These are phyloP conservation scores for Sternarchorhynchus goeldii DNA, from an alignment of 2,797 vertebrate genomes.

Conservation along the genomic window DNA sequence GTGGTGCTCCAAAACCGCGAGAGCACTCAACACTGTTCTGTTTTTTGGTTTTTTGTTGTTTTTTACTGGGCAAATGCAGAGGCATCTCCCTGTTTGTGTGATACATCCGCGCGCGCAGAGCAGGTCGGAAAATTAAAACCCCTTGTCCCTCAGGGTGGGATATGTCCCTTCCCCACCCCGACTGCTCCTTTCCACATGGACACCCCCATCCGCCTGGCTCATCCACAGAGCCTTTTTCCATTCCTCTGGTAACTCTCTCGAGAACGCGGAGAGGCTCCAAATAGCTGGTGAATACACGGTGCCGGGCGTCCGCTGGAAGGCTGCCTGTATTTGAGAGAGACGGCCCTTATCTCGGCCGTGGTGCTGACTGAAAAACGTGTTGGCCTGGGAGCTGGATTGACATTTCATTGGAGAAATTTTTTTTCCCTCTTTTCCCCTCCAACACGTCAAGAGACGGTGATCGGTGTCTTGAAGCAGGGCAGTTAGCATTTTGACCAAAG, in stretches of 20 bases:
- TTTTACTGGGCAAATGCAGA: constrained; percentile 17
- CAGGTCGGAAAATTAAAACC: constrained; percentile 45
- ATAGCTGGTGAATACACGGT: background rate
- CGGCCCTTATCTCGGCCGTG: background rate
- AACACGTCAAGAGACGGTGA: too few species aligned
- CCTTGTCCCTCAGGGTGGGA: constrained; percentile 39
- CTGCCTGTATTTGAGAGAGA: constrained; percentile 14
- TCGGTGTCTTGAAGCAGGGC: too few species aligned
- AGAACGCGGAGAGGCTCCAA: constrained; percentile 21
- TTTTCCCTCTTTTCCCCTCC: too few species aligned
- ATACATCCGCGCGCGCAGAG: constrained; percentile 52
- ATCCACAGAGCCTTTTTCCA: constrained; percentile 53
- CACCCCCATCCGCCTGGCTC: constrained; percentile 29
- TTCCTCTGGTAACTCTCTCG: constrained; percentile 33
- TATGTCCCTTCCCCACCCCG: constrained; percentile 46
- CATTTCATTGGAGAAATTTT: too few species aligned
- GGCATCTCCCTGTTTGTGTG: constrained; percentile 60
- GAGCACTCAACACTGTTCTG: constrained; percentile 35
- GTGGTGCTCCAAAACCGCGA: constrained; percentile 25
- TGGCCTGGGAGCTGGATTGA: background rate
- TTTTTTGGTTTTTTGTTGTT: constrained; percentile 19
- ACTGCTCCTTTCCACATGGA: too few species aligned
- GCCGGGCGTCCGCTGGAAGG: constrained; percentile 5
- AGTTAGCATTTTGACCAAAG: too few species aligned
- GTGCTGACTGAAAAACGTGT: background rate